Conservation (phyloP, 2,888 invertebrate genomes). For the Noctua janthina region DNA sequence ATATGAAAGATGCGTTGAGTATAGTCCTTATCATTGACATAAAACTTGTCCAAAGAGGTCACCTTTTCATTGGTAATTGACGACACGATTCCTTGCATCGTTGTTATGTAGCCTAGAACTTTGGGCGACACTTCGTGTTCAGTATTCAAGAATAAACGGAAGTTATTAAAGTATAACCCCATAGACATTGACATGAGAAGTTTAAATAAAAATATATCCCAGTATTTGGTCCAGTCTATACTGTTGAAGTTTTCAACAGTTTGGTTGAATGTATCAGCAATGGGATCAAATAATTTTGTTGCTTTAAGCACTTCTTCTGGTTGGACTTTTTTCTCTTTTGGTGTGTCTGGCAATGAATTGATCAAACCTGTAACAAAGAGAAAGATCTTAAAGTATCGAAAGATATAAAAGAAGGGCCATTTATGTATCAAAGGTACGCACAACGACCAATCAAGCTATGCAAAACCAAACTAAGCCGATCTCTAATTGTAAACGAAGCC, state of each 20-base stretch:
- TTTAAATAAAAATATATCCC: constrained; percentile 88
- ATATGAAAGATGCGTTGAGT: constrained; percentile 83
- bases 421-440: not conserved
- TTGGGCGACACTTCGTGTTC: constrained; percentile 85
- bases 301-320: constrained; percentile 44
- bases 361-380: constrained; percentile 71
- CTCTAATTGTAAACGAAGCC: too few species aligned
- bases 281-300: constrained; percentile 67
- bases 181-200: constrained; percentile 86
- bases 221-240: constrained; percentile 88
- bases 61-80: constrained; percentile 84
- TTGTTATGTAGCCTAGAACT: constrained; percentile 89
- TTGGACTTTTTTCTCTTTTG: constrained; percentile 60
- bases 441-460: too few species aligned
- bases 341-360: constrained; percentile 66
- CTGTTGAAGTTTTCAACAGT: constrained; percentile 82
- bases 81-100: constrained; percentile 86
- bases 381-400: not conserved
- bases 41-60: constrained; percentile 82
- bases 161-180: constrained; percentile 87
- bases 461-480: too few species aligned
- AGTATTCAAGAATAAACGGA: constrained; percentile 84
- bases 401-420: not conserved
- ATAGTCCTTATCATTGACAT: constrained; percentile 81
- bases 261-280: constrained; percentile 72